Evolutionary conservation across 2,797 vertebrate genomes (phyloP).

Genomic region (Ptychadena robeensis): DNA sequence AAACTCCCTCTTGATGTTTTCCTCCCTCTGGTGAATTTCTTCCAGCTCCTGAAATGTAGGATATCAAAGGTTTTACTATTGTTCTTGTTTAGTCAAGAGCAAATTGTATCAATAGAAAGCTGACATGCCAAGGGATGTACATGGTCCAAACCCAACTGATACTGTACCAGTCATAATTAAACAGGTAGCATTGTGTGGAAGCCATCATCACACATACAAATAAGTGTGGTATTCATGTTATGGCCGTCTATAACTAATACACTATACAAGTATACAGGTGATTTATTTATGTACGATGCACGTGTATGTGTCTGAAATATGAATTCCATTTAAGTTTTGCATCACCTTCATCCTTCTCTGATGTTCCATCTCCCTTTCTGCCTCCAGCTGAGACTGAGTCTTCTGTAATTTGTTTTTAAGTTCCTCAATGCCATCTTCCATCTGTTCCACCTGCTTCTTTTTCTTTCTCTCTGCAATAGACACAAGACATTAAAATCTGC

Average conservation of each 20-base stretch:
- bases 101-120: not conserved
- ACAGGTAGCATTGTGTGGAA: not conserved
- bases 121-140: not conserved
- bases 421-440: conserved; percentile 73
- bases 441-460: conserved; percentile 68
- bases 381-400: conserved; percentile 70
- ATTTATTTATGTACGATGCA: too few species aligned
- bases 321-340: not conserved
- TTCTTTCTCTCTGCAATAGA: conserved; percentile 70
- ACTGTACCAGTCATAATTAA: not conserved
- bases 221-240: not conserved
- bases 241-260: too few species aligned
- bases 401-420: conserved; percentile 71
- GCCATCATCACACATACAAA: too few species aligned
- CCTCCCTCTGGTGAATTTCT: conserved; percentile 63
- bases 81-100: not conserved
- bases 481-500: not conserved
- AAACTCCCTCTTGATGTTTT: conserved; percentile 67
- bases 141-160: too few species aligned
- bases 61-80: not conserved
- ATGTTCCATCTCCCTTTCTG: conserved; percentile 68
- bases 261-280: too few species aligned
- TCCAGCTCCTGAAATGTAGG: conserved; percentile 68
- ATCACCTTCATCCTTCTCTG: conserved; percentile 71
- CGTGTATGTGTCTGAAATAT: too few species aligned